Evolutionary conservation across 2,113 vertebrate species (phyloP), one percentile per base, ranked within the genome.

Genomic region (Mirounga angustirostris): DNA sequence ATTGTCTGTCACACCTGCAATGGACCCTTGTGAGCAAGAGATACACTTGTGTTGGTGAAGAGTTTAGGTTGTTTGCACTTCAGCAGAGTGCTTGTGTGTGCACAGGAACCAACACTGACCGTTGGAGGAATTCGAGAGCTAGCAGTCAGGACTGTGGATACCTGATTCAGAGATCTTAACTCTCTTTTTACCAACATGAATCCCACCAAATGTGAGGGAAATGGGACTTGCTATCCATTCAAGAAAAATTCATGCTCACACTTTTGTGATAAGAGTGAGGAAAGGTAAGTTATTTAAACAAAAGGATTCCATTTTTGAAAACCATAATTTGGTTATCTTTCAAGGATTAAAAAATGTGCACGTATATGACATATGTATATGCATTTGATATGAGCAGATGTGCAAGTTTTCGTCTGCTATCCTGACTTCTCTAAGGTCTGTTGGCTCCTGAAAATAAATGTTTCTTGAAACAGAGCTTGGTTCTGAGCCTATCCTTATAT

Each of bases 81-180:
- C 9, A 14, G 2, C 4, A 46, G 3, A 36, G 15, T 43, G 3
- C 61, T 73, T n/a, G 28, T 40, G 18, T 0, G 0, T 19, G 36
- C 10, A 4, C 1, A 0, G 26, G 33, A 10, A 65, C 4, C 0
- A 19, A 24, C 19, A 36, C 18, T 12, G 21, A 36, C 16, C 4
- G 2, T n/a, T 52, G 69, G 91, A 54, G 2, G 58, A 89, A 58
- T 65, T 40, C 46, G 36, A 67, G 36, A 24, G 19, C 9, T 19
- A 74, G 76, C 10, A 28, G 30, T 56, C 26, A 61, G n/a, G 40
- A n/a, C 15, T 21, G 19, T 30, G 50, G 91, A 59, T 50, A 58
- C 56, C 8, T 16, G 30, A 33, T 67, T 67, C 46, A 14, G 30
- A 76, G 90, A 50, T 74, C 30, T 52, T 40, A 52, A 58, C 28